These are phyloP conservation scores for Sternotherus odoratus DNA, from an alignment of 2,797 vertebrate genomes.

Conservation along the genomic window DNA sequence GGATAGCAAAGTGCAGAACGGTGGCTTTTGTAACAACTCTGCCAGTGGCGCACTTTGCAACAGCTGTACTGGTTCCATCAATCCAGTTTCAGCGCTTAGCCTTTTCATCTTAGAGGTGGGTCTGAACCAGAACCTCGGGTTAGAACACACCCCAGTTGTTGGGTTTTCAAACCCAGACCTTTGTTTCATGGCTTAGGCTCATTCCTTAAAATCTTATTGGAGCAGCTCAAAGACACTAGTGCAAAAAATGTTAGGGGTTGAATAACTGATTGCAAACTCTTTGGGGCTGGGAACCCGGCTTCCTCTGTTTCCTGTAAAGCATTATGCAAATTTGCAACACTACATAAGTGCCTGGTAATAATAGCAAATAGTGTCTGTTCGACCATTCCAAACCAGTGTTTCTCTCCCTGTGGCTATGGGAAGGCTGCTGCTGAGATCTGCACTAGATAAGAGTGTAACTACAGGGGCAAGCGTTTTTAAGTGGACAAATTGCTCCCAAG, in stretches of 20 bases:
- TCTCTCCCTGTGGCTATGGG: fast-evolving
- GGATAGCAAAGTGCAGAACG: neutral
- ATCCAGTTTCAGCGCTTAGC: neutral
- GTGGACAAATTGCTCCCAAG: conserved; percentile 59
- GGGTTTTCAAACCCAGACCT: neutral
- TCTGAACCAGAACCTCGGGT: neutral
- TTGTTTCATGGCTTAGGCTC: fast-evolving
- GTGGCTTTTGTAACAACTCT: neutral
- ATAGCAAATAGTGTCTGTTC: fast-evolving
- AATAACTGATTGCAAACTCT: neutral
- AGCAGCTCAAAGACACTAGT: neutral
- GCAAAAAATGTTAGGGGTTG: fast-evolving
- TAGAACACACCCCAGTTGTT: neutral
- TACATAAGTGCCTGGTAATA: fast-evolving
- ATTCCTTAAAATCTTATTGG: neutral
- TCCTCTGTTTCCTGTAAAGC: neutral
- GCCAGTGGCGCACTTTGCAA: neutral
- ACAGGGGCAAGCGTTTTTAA: conserved; percentile 23
- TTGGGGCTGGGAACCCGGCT: neutral
- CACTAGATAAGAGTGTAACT: conserved; percentile 56
- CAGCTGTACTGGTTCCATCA: neutral
- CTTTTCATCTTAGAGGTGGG: neutral
- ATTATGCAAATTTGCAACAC: fast-evolving
- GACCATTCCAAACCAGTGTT: neutral
- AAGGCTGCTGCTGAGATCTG: conserved; percentile 43